phyloP scores from a whole-genome alignment of 2,888 invertebrate genomes.

The Teleiodes luculella region DNA sequence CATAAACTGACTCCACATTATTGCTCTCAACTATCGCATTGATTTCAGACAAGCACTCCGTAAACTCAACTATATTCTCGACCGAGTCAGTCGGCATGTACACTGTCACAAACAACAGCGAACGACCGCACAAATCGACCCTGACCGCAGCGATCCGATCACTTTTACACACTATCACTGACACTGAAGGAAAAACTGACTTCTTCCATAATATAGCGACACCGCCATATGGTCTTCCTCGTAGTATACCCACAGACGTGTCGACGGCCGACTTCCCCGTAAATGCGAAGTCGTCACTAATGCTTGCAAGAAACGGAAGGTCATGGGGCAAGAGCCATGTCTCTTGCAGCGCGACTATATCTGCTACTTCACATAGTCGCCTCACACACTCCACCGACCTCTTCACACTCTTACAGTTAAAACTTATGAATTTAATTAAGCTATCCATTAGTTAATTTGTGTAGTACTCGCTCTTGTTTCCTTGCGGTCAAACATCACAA shows the following conservation, averaged over 20 bases:
- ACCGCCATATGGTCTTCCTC: constrained; percentile 28
- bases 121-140: constrained; percentile 9
- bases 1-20: background rate
- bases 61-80: constrained; percentile 27
- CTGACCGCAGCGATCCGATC: constrained; percentile 23
- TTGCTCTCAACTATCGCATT: background rate
- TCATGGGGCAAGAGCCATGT: too few relatives aligned
- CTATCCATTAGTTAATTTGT: too few relatives aligned
- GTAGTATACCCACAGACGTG: constrained; percentile 23
- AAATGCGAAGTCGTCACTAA: constrained; percentile 25
- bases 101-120: constrained; percentile 23
- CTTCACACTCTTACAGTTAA: too few relatives aligned
- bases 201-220: constrained; percentile 30
- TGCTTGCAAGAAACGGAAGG: too few relatives aligned
- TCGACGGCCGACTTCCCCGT: constrained; percentile 30
- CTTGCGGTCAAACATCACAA: too few relatives aligned
- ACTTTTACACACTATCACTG: constrained; percentile 24
- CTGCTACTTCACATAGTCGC: too few relatives aligned
- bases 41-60: constrained; percentile 4
- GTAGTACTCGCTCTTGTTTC: too few relatives aligned
- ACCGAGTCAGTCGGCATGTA: constrained; percentile 29
- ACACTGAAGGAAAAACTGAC: constrained; percentile 21
- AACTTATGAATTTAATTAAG: too few relatives aligned
- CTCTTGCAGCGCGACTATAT: too few relatives aligned
- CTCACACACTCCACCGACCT: too few relatives aligned